Percentiles rank a stretch among this genome's conserved stretches.
Conservation (phyloP, 2,797 vertebrate species). For the Danio albolineatus region DNA sequence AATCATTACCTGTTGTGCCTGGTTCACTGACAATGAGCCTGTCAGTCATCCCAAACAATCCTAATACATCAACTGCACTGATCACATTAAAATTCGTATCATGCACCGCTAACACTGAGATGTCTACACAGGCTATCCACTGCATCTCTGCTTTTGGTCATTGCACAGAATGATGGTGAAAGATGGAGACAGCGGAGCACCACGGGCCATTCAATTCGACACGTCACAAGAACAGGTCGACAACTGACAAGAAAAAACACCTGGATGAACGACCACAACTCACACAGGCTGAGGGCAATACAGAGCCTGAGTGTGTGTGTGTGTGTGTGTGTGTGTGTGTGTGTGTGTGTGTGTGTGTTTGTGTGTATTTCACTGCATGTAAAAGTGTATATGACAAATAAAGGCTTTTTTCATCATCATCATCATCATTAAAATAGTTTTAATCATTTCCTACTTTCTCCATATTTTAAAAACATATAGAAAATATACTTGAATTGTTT, state of each 20-base stretch:
- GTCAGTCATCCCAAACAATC: background rate
- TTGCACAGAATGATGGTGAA: conserved; percentile 32
- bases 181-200: conserved; percentile 35
- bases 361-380: too few species aligned
- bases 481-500: too few species aligned
- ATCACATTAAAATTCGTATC: conserved; percentile 6
- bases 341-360: background rate
- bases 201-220: background rate
- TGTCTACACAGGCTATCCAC: background rate
- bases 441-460: too few species aligned
- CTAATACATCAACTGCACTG: background rate
- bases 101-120: background rate
- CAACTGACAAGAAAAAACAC: background rate
- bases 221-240: conserved; percentile 14
- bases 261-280: conserved; percentile 10
- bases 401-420: too few species aligned
- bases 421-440: too few species aligned
- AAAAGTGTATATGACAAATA: too few species aligned
- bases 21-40: background rate
- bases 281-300: conserved; percentile 1
- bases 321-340: background rate
- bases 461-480: too few species aligned
- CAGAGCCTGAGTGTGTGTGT: background rate
- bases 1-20: background rate
- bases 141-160: conserved; percentile 17